These are phyloP conservation scores for Drosophila stalkeri DNA, from an alignment of 2,888 invertebrate species.

Conservation along the genomic window DNA sequence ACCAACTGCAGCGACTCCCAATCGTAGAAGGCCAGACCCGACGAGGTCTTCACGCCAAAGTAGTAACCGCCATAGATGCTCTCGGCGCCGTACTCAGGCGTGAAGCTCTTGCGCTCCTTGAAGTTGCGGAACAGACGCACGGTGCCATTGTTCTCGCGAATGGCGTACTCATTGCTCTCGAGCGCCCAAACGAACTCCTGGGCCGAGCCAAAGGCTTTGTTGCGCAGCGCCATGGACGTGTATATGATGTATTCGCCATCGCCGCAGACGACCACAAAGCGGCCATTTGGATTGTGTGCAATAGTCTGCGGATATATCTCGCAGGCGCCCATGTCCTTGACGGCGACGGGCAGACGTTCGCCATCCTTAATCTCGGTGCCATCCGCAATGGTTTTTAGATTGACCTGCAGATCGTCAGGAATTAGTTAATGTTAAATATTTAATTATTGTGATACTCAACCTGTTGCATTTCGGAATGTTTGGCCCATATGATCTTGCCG, in stretches of 20 bases:
- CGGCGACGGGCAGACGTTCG: conserved; percentile 95
- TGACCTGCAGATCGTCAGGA: conserved; percentile 66
- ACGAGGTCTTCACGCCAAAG: conserved; percentile 95
- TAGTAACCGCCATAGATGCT: conserved; percentile 97
- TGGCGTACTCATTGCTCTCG: conserved; percentile 97
- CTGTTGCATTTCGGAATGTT: conserved; percentile 99
- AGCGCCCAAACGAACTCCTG: conserved; percentile 99
- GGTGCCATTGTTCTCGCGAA: conserved; percentile 94
- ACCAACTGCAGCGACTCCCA: conserved; percentile 98
- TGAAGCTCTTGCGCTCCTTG: conserved; percentile 97
- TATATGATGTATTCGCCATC: conserved; percentile 99
- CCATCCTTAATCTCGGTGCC: conserved; percentile 93
- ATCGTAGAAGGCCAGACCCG: conserved; percentile 97
- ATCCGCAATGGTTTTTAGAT: conserved; percentile 83
- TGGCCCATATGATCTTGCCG: conserved; percentile 99
- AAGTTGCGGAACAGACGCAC: conserved; percentile 99
- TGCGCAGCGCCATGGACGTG: conserved; percentile 99
- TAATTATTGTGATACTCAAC: conserved; percentile 36
- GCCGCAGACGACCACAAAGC: conserved; percentile 97
- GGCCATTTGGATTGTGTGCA: conserved; percentile 98
- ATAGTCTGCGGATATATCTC: conserved; percentile 99
- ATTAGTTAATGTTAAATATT: background rate
- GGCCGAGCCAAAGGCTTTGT: conserved; percentile 99
- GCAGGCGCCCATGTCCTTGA: conserved; percentile 99
- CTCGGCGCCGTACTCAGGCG: conserved; percentile 98